These are phyloP conservation scores for Drosophila antonietae DNA, from an alignment of 2,888 invertebrate genomes.

Conservation along the genomic window DNA sequence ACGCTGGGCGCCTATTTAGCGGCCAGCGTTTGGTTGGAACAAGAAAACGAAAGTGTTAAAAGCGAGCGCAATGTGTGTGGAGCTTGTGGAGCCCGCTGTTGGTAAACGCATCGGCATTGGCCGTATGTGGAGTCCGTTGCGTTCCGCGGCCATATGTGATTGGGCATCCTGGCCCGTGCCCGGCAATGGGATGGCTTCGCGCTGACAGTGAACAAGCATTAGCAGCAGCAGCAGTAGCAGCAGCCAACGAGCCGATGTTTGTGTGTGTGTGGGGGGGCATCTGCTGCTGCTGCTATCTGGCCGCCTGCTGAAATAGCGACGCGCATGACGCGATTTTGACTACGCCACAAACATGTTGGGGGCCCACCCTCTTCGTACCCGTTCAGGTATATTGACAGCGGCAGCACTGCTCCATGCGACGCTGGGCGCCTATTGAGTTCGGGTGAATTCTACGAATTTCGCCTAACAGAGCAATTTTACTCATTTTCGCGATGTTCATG, in stretches of 20 bases:
- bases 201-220: background rate
- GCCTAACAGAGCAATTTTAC: conserved; percentile 49
- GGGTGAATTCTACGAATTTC: conserved; percentile 85
- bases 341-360: conserved; percentile 67
- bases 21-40: conserved; percentile 85
- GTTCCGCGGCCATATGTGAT: conserved; percentile 66
- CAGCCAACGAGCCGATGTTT: background rate
- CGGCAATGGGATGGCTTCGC: conserved; percentile 25
- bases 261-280: background rate
- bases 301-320: conserved; percentile 83
- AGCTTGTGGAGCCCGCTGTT: conserved; percentile 41
- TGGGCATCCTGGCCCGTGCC: conserved; percentile 56
- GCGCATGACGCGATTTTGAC: conserved; percentile 83
- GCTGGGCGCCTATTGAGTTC: conserved; percentile 82
- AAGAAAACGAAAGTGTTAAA: conserved; percentile 85
- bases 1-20: conserved; percentile 83
- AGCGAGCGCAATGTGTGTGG: conserved; percentile 39
- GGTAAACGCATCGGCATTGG: conserved; percentile 49
- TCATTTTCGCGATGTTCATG: conserved; percentile 57
- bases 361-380: conserved; percentile 10
- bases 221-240: background rate
- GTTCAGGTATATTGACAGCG: conserved; percentile 28
- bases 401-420: background rate
- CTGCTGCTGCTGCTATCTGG: conserved; percentile 46
- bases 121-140: conserved; percentile 61